Base-by-base conservation (phyloP, 2,888 invertebrate genomes). In the Abscondita cerata region DNA sequence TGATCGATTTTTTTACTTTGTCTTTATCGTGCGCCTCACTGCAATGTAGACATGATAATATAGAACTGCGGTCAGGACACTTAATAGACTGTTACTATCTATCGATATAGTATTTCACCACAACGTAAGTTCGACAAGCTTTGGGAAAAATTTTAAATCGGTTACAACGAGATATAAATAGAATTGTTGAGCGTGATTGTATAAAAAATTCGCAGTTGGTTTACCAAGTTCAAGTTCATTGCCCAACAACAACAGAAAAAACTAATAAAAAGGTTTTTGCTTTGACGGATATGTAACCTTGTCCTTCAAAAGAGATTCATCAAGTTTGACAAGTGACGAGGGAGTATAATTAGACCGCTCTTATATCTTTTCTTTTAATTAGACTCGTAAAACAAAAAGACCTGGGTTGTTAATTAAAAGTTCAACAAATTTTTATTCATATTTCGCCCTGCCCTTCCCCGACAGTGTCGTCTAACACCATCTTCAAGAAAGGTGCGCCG, bases 211-310 rank as follows among this genome's bases (percentile, higher is more conserved):
- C 12, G 50, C 16, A 52, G 46, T 52, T 52, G 25, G 47, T 31
- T 36, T n/a, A 34, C 20, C 15, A 52, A 52, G 59, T 52, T 59
- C 52, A 59, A 59, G 59, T 59, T 59, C 59, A 59, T 52, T 59
- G 58, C 34, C 51, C 57, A 51, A 57, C 51, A 50, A 57, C 51
- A 57, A 57, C 41, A 34, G 41, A 15, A 13, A 47, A n/a, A 20
- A 16, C 12, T 31, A 12, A n/a, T n/a, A n/a, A 12, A n/a, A 18
- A 20, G 31, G 33, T 51, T 58, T 58, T 51, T 25, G 46, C 52
- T 58, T 44, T 38, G 51, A 19, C 52, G 44, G 56, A 56, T 40
- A 57, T 33, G 19, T 52, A 58, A 47, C 59, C 59, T 52, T 52
- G 59, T 36, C 59, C 47, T 47, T 52, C 16, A 59, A 36, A 34